A percentile compares a stretch with the other conserved stretches of the same genome.
phyloP scores from a whole-genome alignment of 1,140 invertebrate species.

The Neotoxoptera formosana region DNA sequence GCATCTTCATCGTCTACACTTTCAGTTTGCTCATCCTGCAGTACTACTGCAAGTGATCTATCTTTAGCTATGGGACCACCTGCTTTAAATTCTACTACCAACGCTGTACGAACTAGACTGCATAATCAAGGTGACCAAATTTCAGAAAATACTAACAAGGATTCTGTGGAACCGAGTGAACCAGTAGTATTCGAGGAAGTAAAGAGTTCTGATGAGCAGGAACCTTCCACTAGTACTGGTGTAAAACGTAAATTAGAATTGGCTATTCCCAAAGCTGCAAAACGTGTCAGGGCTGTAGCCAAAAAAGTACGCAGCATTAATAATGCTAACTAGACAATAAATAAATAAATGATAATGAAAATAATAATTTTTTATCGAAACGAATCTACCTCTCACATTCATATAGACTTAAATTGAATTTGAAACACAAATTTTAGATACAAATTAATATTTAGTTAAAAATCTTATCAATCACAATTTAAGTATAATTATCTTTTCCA shows the following conservation, averaged over 20 bases:
- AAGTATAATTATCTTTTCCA: neutral
- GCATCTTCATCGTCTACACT: slow-evolving; percentile 73
- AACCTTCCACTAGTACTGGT: slow-evolving; percentile 52
- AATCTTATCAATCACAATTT: neutral
- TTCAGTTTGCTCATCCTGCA: slow-evolving; percentile 44
- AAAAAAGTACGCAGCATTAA: slow-evolving; percentile 52
- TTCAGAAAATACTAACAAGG: neutral
- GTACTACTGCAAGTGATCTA: slow-evolving; percentile 42
- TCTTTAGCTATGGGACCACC: slow-evolving; percentile 41
- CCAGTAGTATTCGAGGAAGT: neutral
- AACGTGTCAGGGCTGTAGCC: slow-evolving; percentile 45
- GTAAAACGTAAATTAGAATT: slow-evolving; percentile 49
- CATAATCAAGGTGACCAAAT: slow-evolving; percentile 10
- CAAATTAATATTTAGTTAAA: slow-evolving; percentile 44
- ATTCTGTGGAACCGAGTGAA: slow-evolving; percentile 19
- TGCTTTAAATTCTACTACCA: slow-evolving; percentile 33
- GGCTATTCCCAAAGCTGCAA: slow-evolving; percentile 45
- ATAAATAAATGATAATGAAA: slow-evolving; percentile 42
- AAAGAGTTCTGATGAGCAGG: slow-evolving; percentile 49
- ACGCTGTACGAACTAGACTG: neutral
- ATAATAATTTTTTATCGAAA: slow-evolving; percentile 40
- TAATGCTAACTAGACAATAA: slow-evolving; percentile 41
- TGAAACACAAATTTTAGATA: slow-evolving; percentile 27
- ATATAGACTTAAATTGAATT: slow-evolving; percentile 39
- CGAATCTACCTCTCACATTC: slow-evolving; percentile 50